A percentile compares a stretch with the other conserved stretches of the same genome.
These are phyloP conservation scores for Drosophila kanekoi DNA, from an alignment of 2,888 invertebrate species.

Conservation along the genomic window DNA sequence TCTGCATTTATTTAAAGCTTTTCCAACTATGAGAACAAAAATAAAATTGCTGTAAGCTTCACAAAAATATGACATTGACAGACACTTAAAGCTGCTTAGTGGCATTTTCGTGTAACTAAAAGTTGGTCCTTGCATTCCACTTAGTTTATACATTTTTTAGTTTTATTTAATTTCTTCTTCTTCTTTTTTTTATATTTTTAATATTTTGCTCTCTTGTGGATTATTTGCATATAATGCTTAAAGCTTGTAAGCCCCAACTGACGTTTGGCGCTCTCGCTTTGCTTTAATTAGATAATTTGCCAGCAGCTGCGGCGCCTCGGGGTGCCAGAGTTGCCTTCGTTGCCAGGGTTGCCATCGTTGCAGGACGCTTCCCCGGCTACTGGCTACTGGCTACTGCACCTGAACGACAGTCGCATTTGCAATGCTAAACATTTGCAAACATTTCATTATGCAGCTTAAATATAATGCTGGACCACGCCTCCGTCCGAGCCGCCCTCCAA, in stretches of 20 bases:
- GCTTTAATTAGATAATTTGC: conserved; percentile 73
- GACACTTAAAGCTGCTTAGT: conserved; percentile 78
- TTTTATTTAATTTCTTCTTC: conserved; percentile 12
- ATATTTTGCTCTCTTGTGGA: conserved; percentile 32
- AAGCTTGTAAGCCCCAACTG: conserved; percentile 57
- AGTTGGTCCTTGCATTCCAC: conserved; percentile 54
- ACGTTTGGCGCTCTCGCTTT: conserved; percentile 32
- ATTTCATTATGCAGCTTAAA: conserved; percentile 72
- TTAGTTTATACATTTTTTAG: conserved; percentile 16
- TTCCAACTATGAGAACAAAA: conserved; percentile 48
- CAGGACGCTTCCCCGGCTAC: conserved; percentile 7
- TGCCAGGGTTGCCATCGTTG: conserved; percentile 19
- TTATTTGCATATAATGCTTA: conserved; percentile 54
- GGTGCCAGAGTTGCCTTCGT: conserved; percentile 6
- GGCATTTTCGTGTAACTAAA: conserved; percentile 50
- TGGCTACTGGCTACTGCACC: conserved; percentile 27
- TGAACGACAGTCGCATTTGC: conserved; percentile 53
- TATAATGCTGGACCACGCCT: conserved; percentile 46
- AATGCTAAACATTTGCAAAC: conserved; percentile 73
- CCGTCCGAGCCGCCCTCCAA: conserved; percentile 19
- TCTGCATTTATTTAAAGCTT: conserved; percentile 61
- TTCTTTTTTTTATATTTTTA: conserved; percentile 4
- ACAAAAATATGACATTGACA: conserved; percentile 74
- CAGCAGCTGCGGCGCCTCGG: conserved; percentile 5
- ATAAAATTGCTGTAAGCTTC: conserved; percentile 64